phyloP scores from a whole-genome alignment of 1,140 invertebrate species.

The Periplaneta americana region DNA sequence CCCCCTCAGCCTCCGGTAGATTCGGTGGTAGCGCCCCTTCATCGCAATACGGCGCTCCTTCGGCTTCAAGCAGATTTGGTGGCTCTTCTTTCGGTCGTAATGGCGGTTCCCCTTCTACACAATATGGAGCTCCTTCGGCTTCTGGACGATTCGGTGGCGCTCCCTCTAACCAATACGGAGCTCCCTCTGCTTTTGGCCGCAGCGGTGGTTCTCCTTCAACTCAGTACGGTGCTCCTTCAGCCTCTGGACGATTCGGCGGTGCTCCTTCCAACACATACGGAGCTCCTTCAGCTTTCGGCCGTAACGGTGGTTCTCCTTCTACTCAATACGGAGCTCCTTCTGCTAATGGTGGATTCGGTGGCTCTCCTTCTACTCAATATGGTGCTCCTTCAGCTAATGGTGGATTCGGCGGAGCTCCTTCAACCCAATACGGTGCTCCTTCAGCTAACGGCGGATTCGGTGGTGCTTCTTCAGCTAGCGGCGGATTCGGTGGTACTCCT shows the following conservation, averaged over 20 bases:
- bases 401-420: background rate
- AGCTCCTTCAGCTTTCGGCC: background rate
- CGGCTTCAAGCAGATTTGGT: background rate
- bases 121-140: conserved; percentile 14
- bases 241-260: background rate
- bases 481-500: background rate
- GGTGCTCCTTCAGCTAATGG: conserved; percentile 5
- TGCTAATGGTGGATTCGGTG: background rate
- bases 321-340: conserved; percentile 18
- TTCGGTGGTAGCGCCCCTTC: background rate
- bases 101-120: conserved; percentile 4
- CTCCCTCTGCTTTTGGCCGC: background rate
- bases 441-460: background rate
- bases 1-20: background rate
- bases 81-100: background rate
- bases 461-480: background rate
- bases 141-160: background rate
- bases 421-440: conserved; percentile 15
- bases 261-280: conserved; percentile 11
- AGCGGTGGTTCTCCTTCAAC: background rate
- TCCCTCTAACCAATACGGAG: conserved; percentile 14
- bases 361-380: background rate
- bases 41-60: background rate
- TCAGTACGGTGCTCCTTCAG: conserved; percentile 3
- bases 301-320: background rate